phyloP scores from a whole-genome alignment of 2,797 vertebrate genomes.

The Oreortyx pictus region DNA sequence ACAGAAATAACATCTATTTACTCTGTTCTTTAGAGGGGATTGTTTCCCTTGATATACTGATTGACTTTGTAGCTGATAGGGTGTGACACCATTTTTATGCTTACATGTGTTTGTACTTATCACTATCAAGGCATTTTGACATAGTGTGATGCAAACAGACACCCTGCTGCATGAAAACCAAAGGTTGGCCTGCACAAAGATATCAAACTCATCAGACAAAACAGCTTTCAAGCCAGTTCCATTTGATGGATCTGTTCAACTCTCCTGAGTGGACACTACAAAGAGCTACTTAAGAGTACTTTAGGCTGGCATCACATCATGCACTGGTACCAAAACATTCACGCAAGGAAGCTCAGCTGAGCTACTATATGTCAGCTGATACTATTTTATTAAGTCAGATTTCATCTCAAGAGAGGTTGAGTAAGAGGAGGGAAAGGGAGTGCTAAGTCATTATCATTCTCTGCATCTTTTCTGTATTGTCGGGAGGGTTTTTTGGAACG shows the following conservation, averaged over 20 bases:
- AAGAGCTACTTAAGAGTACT: neutral
- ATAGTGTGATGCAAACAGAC: neutral
- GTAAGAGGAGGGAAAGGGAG: conserved; percentile 21
- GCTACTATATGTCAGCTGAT: neutral
- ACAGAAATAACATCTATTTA: neutral
- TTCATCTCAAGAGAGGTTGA: conserved; percentile 1
- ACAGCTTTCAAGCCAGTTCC: neutral
- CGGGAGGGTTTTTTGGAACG: conserved; percentile 4
- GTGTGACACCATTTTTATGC: neutral
- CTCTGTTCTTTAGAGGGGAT: neutral
- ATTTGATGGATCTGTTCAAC: neutral
- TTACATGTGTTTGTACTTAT: neutral
- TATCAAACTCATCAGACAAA: neutral
- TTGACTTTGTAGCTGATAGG: neutral
- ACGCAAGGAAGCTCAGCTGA: neutral
- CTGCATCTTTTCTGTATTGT: neutral
- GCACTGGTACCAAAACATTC: neutral
- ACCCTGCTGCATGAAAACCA: neutral
- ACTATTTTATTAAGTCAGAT: conserved; percentile 21
- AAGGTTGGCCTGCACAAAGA: neutral
- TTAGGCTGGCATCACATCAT: neutral
- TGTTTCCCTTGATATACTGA: neutral
- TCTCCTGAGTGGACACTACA: neutral
- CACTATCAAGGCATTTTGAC: neutral
- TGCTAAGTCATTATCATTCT: neutral